Percentiles rank a stretch among this genome's conserved stretches.
Evolutionary conservation across 2,113 vertebrate genomes (phyloP).

Genomic region (Leuciscus idus): DNA sequence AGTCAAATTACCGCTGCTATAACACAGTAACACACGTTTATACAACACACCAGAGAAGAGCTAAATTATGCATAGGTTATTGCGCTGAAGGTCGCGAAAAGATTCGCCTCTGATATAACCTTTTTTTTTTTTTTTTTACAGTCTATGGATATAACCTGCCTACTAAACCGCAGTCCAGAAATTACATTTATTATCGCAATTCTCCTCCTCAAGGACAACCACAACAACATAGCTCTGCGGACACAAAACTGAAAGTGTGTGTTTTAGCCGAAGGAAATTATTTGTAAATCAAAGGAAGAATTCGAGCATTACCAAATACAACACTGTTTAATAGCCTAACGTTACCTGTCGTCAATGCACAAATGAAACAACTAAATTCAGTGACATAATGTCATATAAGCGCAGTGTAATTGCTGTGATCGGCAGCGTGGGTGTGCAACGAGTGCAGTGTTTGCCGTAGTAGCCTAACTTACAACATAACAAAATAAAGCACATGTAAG

Average conservation of each 20-base stretch:
- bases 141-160: background rate
- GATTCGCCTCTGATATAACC: background rate
- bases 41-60: background rate
- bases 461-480: too few relatives aligned
- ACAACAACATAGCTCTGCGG: background rate
- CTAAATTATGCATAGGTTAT: background rate
- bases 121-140: too few relatives aligned
- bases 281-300: background rate
- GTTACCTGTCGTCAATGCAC: background rate
- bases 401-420: background rate
- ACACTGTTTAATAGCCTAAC: too few relatives aligned
- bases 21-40: background rate
- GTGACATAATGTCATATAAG: background rate
- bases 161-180: background rate
- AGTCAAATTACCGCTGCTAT: background rate
- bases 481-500: background rate
- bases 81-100: background rate
- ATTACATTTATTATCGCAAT: background rate
- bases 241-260: background rate
- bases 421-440: background rate
- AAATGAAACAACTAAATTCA: background rate
- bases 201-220: background rate
- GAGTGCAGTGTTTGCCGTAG: background rate
- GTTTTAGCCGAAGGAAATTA: background rate
- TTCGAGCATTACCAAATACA: background rate